These are phyloP conservation scores for Hydroisotoma schaefferi DNA, from an alignment of 2,888 invertebrate species.

Conservation along the genomic window DNA sequence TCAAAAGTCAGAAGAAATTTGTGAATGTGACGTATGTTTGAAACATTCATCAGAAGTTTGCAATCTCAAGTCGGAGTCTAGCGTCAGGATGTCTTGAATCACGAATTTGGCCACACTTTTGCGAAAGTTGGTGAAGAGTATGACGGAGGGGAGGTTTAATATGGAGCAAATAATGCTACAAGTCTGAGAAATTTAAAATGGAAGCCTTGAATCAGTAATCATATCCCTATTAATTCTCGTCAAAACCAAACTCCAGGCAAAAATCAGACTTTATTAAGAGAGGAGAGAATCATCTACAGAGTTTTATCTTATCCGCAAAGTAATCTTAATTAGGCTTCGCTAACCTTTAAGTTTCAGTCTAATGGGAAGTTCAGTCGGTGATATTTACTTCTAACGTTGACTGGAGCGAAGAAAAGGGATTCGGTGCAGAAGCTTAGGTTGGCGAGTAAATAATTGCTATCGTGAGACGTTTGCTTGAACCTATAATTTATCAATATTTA, in stretches of 20 bases:
- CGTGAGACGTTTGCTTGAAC: no score
- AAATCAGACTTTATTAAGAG: no score
- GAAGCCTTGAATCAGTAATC: constrained; percentile 19
- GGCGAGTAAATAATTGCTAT: no score
- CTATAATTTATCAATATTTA: no score
- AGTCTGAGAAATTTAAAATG: constrained; percentile 17
- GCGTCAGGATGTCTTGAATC: constrained; percentile 34
- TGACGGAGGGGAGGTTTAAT: constrained; percentile 22
- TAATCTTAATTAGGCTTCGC: constrained; percentile 7
- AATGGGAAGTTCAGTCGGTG: constrained; percentile 24
- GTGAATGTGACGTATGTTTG: no score
- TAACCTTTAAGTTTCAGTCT: constrained; percentile 17
- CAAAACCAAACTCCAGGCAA: no score
- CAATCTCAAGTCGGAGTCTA: constrained; percentile 32
- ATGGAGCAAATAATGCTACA: constrained; percentile 19
- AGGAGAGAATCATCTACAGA: constrained; percentile 26
- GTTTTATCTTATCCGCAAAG: constrained; percentile 23
- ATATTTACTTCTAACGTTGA: constrained; percentile 9
- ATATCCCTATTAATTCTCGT: no score
- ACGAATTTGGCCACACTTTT: constrained; percentile 33
- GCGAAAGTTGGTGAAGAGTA: constrained; percentile 24
- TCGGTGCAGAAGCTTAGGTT: no score
- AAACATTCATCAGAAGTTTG: no score
- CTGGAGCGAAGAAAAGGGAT: constrained; percentile 9
- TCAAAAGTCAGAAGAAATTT: no score